A percentile compares a stretch with the other conserved stretches of the same genome.
Conservation (phyloP, 23 tunicate genomes). For the Diplosoma virens region DNA sequence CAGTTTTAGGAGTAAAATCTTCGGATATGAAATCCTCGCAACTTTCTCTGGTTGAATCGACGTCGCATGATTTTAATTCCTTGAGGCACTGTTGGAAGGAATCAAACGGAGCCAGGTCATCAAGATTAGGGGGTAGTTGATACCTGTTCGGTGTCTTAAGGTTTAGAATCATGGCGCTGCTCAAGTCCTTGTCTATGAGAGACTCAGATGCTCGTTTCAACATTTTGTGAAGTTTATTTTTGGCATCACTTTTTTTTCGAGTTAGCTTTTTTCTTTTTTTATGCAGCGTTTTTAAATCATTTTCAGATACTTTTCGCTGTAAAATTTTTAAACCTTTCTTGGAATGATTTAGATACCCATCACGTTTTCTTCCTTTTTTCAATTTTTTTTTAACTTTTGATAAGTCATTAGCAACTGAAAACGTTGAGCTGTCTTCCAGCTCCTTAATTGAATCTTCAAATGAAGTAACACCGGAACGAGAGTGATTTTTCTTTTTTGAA, state of each 20-base stretch:
- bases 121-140: neutral
- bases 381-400: no score
- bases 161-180: conserved; percentile 23
- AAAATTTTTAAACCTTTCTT: no score
- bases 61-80: neutral
- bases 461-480: no score
- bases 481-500: no score
- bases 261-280: no score
- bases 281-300: neutral
- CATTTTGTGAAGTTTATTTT: conserved; percentile 32
- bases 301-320: no score
- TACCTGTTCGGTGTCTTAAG: conserved; percentile 38
- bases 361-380: no score
- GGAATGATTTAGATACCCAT: no score
- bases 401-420: no score
- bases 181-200: conserved; percentile 39
- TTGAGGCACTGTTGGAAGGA: conserved; percentile 1
- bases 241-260: conserved; percentile 2
- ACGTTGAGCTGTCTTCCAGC: no score
- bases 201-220: conserved; percentile 42
- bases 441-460: no score
- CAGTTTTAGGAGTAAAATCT: neutral
- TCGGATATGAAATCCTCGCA: neutral
- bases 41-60: neutral
- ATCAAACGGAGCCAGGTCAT: conserved; percentile 11